A percentile compares a stretch with the other conserved stretches of the same genome.
phyloP scores from a whole-genome alignment of 2,113 vertebrate genomes.

The Synodontis membranacea region DNA sequence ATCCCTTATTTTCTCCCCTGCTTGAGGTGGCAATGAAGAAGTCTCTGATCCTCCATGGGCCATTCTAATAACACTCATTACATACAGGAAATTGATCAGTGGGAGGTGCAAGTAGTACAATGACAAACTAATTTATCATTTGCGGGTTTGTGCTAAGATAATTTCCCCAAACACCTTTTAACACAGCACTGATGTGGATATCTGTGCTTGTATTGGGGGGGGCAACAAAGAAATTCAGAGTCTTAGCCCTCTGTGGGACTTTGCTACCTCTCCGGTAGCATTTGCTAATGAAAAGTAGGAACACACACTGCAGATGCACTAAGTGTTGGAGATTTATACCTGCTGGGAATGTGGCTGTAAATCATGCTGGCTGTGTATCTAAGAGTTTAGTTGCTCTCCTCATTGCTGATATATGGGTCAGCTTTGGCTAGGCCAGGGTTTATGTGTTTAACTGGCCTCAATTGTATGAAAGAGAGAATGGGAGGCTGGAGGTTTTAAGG shows the following conservation, averaged over 20 bases:
- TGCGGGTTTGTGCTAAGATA: slow-evolving; percentile 19
- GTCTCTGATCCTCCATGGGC: slow-evolving; percentile 6
- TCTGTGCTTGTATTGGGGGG: neutral
- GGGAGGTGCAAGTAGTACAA: slow-evolving; percentile 13
- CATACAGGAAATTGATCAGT: slow-evolving; percentile 31
- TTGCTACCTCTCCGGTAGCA: neutral
- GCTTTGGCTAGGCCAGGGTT: neutral
- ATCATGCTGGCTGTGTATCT: slow-evolving; percentile 24
- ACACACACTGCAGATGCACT: neutral
- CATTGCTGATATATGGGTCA: slow-evolving; percentile 31
- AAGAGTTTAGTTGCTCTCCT: neutral
- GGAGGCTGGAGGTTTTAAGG: slow-evolving; percentile 20
- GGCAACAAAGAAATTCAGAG: neutral
- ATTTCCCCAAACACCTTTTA: slow-evolving; percentile 44
- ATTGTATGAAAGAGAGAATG: slow-evolving; percentile 8
- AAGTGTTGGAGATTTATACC: slow-evolving; percentile 15
- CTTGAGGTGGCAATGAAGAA: slow-evolving; percentile 37
- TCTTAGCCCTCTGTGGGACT: neutral
- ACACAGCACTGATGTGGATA: slow-evolving; percentile 8
- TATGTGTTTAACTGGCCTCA: slow-evolving; percentile 27
- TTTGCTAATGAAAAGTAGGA: slow-evolving; percentile 20
- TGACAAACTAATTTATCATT: slow-evolving; percentile 32
- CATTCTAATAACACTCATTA: slow-evolving; percentile 36
- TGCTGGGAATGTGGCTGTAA: neutral
- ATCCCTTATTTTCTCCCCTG: neutral